Percentiles rank a stretch among this genome's conserved stretches.
Evolutionary conservation across 2,888 invertebrate genomes (phyloP).

Genomic region (Pecten maximus): DNA sequence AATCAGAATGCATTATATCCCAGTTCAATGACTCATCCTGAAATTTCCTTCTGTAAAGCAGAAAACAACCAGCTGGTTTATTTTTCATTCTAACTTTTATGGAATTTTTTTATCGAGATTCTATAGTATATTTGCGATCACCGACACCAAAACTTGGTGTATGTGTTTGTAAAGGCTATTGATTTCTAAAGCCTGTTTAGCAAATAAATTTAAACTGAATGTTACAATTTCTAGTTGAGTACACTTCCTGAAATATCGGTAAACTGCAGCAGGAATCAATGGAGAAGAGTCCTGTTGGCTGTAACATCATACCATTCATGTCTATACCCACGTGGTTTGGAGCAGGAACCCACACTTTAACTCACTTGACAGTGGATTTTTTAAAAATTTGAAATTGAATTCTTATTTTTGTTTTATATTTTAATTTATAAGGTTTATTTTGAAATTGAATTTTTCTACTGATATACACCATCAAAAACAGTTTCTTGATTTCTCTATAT

Average conservation of each 20-base stretch:
- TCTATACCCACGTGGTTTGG: slow-evolving; percentile 1
- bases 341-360: background rate
- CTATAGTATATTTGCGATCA: background rate
- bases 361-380: background rate
- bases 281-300: background rate
- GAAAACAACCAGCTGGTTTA: slow-evolving; percentile 2
- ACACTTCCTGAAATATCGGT: background rate
- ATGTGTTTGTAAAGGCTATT: background rate
- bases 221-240: slow-evolving; percentile 25
- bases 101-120: background rate
- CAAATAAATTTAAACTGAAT: slow-evolving; percentile 27
- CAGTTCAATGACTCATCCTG: slow-evolving; percentile 9
- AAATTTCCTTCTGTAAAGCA: background rate
- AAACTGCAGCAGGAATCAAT: background rate
- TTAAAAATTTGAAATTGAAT: background rate
- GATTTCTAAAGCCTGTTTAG: background rate
- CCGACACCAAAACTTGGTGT: background rate
- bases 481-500: background rate
- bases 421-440: no score
- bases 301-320: background rate
- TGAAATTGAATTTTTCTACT: background rate
- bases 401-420: background rate
- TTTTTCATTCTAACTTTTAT: background rate
- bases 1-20: background rate
- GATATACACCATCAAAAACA: background rate